These are phyloP conservation scores for Eolophus roseicapilla DNA, from an alignment of 2,113 vertebrate species.

Conservation along the genomic window DNA sequence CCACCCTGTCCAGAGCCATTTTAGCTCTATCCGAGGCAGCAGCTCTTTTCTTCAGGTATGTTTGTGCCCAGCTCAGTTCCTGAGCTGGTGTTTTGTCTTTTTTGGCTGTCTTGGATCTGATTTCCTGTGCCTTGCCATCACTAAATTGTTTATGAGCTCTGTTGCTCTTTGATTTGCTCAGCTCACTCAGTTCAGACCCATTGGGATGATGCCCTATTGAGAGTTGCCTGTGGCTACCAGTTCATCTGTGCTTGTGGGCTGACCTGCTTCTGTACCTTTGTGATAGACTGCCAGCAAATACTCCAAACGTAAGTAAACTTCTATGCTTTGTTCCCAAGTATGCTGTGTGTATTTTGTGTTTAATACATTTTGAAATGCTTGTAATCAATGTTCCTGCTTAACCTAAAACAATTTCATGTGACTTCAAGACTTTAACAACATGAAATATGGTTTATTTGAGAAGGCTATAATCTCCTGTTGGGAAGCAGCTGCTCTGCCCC, in stretches of 20 bases:
- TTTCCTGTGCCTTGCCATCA: fast-evolving
- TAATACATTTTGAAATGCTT: fast-evolving
- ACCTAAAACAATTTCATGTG: background rate
- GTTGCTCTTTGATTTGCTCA: fast-evolving
- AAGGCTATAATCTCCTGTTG: background rate
- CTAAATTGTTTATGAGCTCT: fast-evolving
- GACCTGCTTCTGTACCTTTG: background rate
- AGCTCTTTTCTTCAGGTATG: fast-evolving
- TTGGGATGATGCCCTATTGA: fast-evolving
- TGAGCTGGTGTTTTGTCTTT: fast-evolving
- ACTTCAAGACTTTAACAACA: background rate
- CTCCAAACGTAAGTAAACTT: background rate
- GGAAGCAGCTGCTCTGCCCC: background rate
- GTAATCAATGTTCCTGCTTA: background rate
- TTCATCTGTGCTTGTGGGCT: background rate
- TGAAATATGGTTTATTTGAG: background rate
- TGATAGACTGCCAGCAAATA: background rate
- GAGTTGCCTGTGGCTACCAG: fast-evolving
- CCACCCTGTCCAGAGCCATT: background rate
- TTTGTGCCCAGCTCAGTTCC: fast-evolving
- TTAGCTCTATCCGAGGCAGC: fast-evolving
- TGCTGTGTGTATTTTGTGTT: fast-evolving
- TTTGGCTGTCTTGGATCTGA: fast-evolving
- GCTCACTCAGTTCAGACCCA: fast-evolving
- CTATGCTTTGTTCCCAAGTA: background rate